Base-by-base conservation (phyloP, 2,888 invertebrate species). In the Meteorus cinctellus region DNA sequence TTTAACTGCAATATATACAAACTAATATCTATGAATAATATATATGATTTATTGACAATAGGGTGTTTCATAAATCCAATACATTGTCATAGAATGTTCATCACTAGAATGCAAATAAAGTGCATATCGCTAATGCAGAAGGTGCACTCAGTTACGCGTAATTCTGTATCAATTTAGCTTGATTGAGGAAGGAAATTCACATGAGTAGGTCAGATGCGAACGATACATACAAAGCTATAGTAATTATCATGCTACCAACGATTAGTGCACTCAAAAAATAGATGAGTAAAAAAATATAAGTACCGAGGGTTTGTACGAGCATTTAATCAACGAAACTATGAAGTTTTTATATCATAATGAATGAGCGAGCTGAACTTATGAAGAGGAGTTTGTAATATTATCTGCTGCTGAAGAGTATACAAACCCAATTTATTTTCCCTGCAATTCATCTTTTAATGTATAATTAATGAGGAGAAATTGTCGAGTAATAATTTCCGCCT, bases 181-280 rank as follows among this genome's bases (percentile, higher is more conserved):
- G n/a, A 48, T 48, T n/a, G 48, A 48, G 48, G 48, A n/a, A n/a
- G 48, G 48, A 48, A 48, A 48, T 48, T n/a, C 48, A n/a, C 48
- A n/a, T 48, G 48, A n/a, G n/a, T 45, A 45, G 10, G 14, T 12
- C 1, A 12, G 45, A 45, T 14, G 14, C 45, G n/a, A 16, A 16
- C n/a, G 48, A 48, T n/a, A 34, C 34, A 5, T 48, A n/a, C 48
- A 48, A 48, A 16, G 1, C 48, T 48, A n/a, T 16, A 24, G 24
- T 24, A 24, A 24, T 24, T 24, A 1, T 24, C 24, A 24, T 24
- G 34, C 34, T 6, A 34, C 2, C 34, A 34, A 8, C 8, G 10
- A 45, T 12, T 8, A 1, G 5, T 45, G 45, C 12, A n/a, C 4
- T 2, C 4, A n/a, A 16, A 48, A n/a, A 16, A 14, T 45, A 45